Evolutionary conservation across 2,888 invertebrate species (phyloP).

Genomic region (Fragum fragum): DNA sequence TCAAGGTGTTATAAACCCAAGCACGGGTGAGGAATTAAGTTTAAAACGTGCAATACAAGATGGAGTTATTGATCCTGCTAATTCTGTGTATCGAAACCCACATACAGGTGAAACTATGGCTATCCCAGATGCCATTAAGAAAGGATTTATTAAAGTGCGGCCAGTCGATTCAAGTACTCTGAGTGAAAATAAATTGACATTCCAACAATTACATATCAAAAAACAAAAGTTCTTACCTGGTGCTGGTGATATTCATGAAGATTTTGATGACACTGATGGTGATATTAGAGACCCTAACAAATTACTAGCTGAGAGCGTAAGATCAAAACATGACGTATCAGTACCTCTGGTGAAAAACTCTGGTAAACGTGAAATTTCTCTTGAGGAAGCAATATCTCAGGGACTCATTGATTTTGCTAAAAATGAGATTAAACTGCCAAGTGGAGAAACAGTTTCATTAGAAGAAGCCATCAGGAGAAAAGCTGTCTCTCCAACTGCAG

Average conservation of each 20-base stretch:
- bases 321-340: constrained; percentile 76
- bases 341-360: constrained; percentile 77
- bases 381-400: constrained; percentile 82
- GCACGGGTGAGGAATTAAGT: constrained; percentile 78
- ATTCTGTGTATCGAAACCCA: constrained; percentile 80
- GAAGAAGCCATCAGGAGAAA: constrained; percentile 81
- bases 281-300: constrained; percentile 72
- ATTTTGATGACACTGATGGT: constrained; percentile 70
- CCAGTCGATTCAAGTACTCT: constrained; percentile 70
- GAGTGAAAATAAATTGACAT: constrained; percentile 72
- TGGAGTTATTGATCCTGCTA: constrained; percentile 80
- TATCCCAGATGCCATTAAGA: constrained; percentile 79
- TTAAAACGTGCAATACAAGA: constrained; percentile 78
- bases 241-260: constrained; percentile 66
- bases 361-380: constrained; percentile 77
- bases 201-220: constrained; percentile 81
- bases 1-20: constrained; percentile 76
- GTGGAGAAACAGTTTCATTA: constrained; percentile 75
- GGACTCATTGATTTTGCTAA: constrained; percentile 81
- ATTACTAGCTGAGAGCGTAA: constrained; percentile 75
- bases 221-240: constrained; percentile 77
- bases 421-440: constrained; percentile 74
- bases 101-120: constrained; percentile 81
- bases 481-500: constrained; percentile 76
- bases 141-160: constrained; percentile 77